Conservation (phyloP, 2,888 invertebrate genomes). For the Drepana falcataria region DNA sequence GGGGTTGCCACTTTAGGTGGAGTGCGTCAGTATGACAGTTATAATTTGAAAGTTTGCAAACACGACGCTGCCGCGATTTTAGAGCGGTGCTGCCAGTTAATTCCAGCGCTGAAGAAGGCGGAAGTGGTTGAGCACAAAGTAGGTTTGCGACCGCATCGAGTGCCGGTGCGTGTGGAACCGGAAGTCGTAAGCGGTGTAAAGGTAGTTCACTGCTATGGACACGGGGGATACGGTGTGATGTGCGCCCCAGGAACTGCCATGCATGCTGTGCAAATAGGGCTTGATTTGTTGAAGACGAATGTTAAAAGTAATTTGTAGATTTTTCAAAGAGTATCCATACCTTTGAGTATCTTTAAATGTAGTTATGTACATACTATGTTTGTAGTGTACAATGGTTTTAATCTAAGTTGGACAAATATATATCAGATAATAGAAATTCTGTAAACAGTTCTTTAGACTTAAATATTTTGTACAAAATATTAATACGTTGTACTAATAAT, state of each 20-base stretch:
- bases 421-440: no score
- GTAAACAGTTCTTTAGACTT: no score
- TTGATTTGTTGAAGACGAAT: constrained; percentile 69
- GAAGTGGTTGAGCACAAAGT: constrained; percentile 82
- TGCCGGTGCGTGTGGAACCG: constrained; percentile 84
- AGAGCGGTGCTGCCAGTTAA: constrained; percentile 85
- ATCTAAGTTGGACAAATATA: no score
- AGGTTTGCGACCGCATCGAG: constrained; percentile 90
- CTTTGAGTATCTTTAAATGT: no score
- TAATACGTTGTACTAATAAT: no score
- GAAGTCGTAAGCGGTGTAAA: constrained; percentile 74
- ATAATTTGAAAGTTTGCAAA: constrained; percentile 81
- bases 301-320: constrained; percentile 49
- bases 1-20: constrained; percentile 90
- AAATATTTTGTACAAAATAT: no score
- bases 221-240: constrained; percentile 95
- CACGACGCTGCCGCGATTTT: constrained; percentile 87
- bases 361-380: no score
- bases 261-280: constrained; percentile 84
- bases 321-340: not conserved
- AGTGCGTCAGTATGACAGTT: constrained; percentile 89
- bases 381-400: no score
- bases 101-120: constrained; percentile 83
- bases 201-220: constrained; percentile 96
- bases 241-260: constrained; percentile 92